These are phyloP conservation scores for Eptesicus fuscus DNA, from an alignment of 2,113 vertebrate species.

Conservation along the genomic window DNA sequence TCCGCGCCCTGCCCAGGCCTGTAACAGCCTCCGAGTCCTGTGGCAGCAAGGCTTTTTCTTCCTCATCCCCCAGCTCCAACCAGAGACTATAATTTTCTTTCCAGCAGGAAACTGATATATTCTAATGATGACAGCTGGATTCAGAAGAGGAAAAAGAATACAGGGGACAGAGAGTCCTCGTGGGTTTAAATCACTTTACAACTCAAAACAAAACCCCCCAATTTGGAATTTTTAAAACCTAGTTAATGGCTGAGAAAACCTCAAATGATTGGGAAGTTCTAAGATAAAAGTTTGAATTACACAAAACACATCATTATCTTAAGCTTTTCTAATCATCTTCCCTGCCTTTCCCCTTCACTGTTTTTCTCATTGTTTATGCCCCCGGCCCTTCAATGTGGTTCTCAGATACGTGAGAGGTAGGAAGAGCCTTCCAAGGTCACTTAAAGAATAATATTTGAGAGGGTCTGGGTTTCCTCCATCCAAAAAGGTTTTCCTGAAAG, in stretches of 20 bases:
- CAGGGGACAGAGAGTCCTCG: slow-evolving; percentile 52
- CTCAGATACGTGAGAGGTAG: slow-evolving; percentile 5
- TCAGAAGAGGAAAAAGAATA: slow-evolving; percentile 55
- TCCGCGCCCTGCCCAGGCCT: not conserved
- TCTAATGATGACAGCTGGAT: slow-evolving; percentile 64
- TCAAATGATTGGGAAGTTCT: slow-evolving; percentile 63
- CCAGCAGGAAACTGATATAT: slow-evolving; percentile 56
- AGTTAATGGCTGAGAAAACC: slow-evolving; percentile 67
- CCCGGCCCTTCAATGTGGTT: not conserved
- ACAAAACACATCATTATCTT: slow-evolving; percentile 53
- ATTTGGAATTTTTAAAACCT: slow-evolving; percentile 56
- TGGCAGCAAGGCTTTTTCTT: not conserved
- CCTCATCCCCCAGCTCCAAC: not conserved
- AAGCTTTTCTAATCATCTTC: slow-evolving; percentile 61
- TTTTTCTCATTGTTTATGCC: slow-evolving; percentile 26
- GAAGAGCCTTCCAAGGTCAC: not conserved
- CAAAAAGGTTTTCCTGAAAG: not conserved
- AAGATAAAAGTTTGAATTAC: slow-evolving; percentile 56
- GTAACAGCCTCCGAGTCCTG: not conserved
- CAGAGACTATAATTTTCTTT: slow-evolving; percentile 59
- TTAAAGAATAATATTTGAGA: not conserved
- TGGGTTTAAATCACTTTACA: slow-evolving; percentile 61
- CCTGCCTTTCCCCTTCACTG: slow-evolving; percentile 19
- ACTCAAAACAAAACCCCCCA: slow-evolving; percentile 62
- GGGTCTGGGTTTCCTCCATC: not conserved